These are phyloP conservation scores for Apis florea DNA, from an alignment of 1,140 invertebrate species.

Conservation along the genomic window DNA sequence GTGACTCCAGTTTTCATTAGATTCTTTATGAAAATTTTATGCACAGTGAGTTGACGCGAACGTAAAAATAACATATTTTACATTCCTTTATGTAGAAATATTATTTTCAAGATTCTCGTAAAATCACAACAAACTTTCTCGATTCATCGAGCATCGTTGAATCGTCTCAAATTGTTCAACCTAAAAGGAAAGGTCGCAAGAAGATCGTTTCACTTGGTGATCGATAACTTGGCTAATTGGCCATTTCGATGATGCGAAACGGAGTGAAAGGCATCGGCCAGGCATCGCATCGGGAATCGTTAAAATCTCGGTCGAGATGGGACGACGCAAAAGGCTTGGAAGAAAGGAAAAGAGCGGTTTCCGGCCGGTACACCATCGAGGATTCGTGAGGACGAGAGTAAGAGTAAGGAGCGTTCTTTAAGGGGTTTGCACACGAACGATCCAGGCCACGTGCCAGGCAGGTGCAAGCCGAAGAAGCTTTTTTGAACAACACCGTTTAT, in stretches of 20 bases:
- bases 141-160: too few relatives aligned
- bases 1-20: too few relatives aligned
- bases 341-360: neutral
- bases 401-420: conserved; percentile 36
- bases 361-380: neutral
- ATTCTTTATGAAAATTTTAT: too few relatives aligned
- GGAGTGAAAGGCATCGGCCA: conserved; percentile 41
- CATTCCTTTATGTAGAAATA: too few relatives aligned
- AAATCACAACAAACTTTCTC: too few relatives aligned
- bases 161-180: too few relatives aligned
- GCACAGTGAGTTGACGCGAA: too few relatives aligned
- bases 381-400: conserved; percentile 24
- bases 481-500: conserved; percentile 52
- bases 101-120: too few relatives aligned
- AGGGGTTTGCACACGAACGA: conserved; percentile 36
- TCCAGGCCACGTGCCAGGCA: conserved; percentile 59
- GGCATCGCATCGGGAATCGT: conserved; percentile 33
- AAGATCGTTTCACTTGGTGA: neutral
- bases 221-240: conserved; percentile 31
- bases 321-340: conserved; percentile 18
- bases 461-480: conserved; percentile 51
- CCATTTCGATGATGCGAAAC: neutral
- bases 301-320: conserved; percentile 41
- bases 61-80: too few relatives aligned
- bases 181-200: too few relatives aligned